Conservation (phyloP, 2,113 vertebrate genomes). For the Sula dactylatra region DNA sequence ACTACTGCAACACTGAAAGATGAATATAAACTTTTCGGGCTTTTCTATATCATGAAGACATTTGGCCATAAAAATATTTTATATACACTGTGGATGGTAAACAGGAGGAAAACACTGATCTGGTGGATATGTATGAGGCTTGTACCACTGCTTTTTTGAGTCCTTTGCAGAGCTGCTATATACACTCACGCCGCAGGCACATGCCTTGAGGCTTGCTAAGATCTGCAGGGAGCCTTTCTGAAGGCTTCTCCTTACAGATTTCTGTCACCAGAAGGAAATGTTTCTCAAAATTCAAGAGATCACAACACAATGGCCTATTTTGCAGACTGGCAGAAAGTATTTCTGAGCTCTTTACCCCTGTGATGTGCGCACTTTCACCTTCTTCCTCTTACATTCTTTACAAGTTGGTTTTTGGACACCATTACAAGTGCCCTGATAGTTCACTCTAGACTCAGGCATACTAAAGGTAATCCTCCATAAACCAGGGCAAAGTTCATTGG, state of each 20-base stretch:
- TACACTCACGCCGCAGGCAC: background rate
- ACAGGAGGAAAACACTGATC: background rate
- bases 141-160: background rate
- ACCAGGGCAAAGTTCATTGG: background rate
- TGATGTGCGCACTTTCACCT: background rate
- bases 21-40: background rate
- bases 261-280: background rate
- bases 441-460: background rate
- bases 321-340: background rate
- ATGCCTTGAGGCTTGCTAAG: background rate
- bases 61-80: background rate
- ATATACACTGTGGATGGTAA: background rate
- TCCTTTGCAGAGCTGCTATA: background rate
- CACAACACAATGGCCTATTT: background rate
- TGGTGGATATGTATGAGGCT: background rate
- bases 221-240: background rate
- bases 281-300: background rate
- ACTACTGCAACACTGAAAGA: background rate
- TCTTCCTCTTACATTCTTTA: too few relatives aligned
- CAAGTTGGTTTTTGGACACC: background rate
- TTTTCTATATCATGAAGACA: background rate
- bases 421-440: background rate
- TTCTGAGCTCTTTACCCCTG: background rate
- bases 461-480: background rate
- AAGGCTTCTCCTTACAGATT: background rate